A percentile compares a stretch with the other conserved stretches of the same genome.
These are phyloP conservation scores for Pangasianodon gigas DNA, from an alignment of 2,113 vertebrate species.

Conservation along the genomic window DNA sequence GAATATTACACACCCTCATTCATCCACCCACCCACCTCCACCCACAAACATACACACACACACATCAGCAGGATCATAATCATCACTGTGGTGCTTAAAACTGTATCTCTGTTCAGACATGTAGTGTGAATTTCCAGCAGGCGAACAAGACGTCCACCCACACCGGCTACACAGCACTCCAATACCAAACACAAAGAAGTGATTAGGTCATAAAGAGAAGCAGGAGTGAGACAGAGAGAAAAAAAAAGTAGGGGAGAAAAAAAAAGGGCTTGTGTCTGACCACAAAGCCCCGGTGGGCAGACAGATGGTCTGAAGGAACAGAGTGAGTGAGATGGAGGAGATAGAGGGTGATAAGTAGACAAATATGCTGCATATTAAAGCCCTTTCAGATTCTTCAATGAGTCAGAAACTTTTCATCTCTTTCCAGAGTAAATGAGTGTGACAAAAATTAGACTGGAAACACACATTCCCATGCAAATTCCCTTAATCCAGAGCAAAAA, in stretches of 20 bases:
- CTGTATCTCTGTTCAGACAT: slow-evolving; percentile 29
- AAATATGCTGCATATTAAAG: background rate
- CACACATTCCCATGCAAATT: background rate
- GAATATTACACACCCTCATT: background rate
- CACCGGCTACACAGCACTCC: background rate
- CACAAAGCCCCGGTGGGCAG: slow-evolving; percentile 10
- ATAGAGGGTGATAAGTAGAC: slow-evolving; percentile 12
- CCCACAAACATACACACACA: background rate
- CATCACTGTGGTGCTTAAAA: background rate
- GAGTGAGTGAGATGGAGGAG: slow-evolving; percentile 16
- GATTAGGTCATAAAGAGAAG: slow-evolving; percentile 24
- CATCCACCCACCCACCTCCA: background rate
- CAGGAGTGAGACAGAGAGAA: background rate
- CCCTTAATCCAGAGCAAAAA: background rate
- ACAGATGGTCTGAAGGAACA: slow-evolving; percentile 16
- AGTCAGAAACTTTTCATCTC: slow-evolving; percentile 15
- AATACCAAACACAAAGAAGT: background rate
- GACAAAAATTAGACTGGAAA: background rate
- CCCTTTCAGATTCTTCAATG: slow-evolving; percentile 2
- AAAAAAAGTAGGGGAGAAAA: background rate
- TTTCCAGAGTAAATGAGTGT: background rate
- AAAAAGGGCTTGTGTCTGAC: background rate
- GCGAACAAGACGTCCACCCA: slow-evolving; percentile 16
- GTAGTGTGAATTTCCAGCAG: slow-evolving; percentile 18
- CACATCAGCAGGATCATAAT: background rate